Percentiles rank a stretch among this genome's conserved stretches.
phyloP scores from a whole-genome alignment of 2,113 vertebrate species.

The Xiphorhynchus elegans region DNA sequence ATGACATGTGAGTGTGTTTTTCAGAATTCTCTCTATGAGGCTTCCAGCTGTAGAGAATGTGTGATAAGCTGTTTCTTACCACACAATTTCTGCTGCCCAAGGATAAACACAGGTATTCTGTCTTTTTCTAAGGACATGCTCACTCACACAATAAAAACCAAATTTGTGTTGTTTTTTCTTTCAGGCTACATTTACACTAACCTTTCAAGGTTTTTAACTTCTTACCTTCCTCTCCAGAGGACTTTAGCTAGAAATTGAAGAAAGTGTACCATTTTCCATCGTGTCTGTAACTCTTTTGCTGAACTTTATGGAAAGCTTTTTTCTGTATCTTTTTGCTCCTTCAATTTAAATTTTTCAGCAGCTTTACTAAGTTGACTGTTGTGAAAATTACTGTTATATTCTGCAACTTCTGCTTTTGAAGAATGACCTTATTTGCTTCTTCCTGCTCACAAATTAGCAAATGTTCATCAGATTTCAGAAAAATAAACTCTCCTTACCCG shows the following conservation, averaged over 20 bases:
- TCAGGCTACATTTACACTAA: background rate
- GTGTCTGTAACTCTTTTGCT: background rate
- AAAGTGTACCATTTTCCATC: background rate
- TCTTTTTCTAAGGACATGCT: background rate
- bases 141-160: background rate
- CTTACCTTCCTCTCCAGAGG: background rate
- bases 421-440: background rate
- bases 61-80: background rate
- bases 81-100: background rate
- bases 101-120: background rate
- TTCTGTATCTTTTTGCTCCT: background rate
- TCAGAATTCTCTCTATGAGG: background rate
- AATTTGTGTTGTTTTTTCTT: background rate
- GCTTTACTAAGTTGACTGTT: background rate
- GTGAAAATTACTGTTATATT: background rate
- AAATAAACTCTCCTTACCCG: background rate
- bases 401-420: background rate
- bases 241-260: background rate
- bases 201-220: background rate
- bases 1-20: background rate
- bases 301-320: background rate
- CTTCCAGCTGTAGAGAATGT: background rate
- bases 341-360: background rate
- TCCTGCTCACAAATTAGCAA: background rate
- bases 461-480: background rate